Percentiles rank a stretch among this genome's conserved stretches.
Evolutionary conservation across 2,888 invertebrate species (phyloP).

Genomic region (Oligia fasciuncula): DNA sequence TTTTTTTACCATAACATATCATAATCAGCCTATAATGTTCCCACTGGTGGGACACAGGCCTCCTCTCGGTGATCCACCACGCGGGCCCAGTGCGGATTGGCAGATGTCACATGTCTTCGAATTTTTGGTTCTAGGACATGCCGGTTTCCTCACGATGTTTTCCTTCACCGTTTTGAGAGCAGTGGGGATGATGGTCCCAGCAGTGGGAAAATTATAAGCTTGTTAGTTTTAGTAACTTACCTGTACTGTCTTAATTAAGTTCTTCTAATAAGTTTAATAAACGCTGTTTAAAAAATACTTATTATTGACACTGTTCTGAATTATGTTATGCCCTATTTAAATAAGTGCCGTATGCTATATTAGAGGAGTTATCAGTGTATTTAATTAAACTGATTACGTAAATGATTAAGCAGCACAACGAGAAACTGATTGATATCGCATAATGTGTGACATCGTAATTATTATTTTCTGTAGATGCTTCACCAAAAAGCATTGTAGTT

Average conservation of each 20-base stretch:
- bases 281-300: background rate
- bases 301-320: slow-evolving; percentile 8
- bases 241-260: background rate
- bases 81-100: too few relatives aligned
- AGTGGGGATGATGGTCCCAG: too few relatives aligned
- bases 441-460: background rate
- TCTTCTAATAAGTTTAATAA: background rate
- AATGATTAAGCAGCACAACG: slow-evolving; percentile 40
- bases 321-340: slow-evolving; percentile 47
- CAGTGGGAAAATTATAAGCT: too few relatives aligned
- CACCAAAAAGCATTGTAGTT: background rate
- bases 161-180: too few relatives aligned
- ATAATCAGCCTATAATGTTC: too few relatives aligned
- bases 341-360: slow-evolving; percentile 47
- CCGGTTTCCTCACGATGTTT: too few relatives aligned
- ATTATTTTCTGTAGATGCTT: slow-evolving; percentile 4
- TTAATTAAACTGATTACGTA: slow-evolving; percentile 39
- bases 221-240: background rate
- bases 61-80: too few relatives aligned
- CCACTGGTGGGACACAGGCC: too few relatives aligned
- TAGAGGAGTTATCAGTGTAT: slow-evolving; percentile 37
- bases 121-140: too few relatives aligned
- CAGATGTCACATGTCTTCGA: too few relatives aligned
- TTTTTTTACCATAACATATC: too few relatives aligned
- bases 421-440: slow-evolving; percentile 25